Evolutionary conservation across 2,888 invertebrate species (phyloP).

Genomic region (Xylocampa areola): DNA sequence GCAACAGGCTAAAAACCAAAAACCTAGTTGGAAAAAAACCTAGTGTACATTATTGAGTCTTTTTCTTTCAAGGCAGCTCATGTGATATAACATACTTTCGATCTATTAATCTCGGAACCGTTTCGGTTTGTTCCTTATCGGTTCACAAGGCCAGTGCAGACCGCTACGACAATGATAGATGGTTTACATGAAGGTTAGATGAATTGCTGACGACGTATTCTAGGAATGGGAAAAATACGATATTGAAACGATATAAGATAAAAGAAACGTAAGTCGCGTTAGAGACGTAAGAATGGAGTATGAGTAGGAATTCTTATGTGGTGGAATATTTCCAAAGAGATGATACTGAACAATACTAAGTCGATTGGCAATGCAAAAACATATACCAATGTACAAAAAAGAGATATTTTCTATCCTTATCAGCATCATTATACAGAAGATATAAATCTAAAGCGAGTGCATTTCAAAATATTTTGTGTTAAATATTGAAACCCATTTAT

Average conservation of each 20-base stretch:
- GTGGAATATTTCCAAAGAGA: too few relatives aligned
- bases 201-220: constrained; percentile 66
- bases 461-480: too few relatives aligned
- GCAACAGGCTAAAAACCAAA: not conserved
- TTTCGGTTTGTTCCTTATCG: constrained; percentile 76
- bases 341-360: too few relatives aligned
- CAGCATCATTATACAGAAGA: too few relatives aligned
- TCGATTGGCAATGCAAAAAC: too few relatives aligned
- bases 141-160: constrained; percentile 74
- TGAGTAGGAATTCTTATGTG: too few relatives aligned
- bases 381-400: too few relatives aligned
- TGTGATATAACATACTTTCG: constrained; percentile 62
- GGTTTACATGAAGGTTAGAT: constrained; percentile 72
- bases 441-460: too few relatives aligned
- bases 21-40: too few relatives aligned
- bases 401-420: too few relatives aligned
- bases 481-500: too few relatives aligned
- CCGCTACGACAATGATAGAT: constrained; percentile 80
- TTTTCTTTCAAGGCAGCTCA: constrained; percentile 27
- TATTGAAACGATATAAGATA: constrained; percentile 19
- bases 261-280: not conserved
- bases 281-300: not conserved
- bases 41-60: not conserved
- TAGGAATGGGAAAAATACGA: constrained; percentile 19
- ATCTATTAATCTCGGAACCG: constrained; percentile 72